Evolutionary conservation across 2,888 invertebrate genomes (phyloP).

Genomic region (Empis livida): DNA sequence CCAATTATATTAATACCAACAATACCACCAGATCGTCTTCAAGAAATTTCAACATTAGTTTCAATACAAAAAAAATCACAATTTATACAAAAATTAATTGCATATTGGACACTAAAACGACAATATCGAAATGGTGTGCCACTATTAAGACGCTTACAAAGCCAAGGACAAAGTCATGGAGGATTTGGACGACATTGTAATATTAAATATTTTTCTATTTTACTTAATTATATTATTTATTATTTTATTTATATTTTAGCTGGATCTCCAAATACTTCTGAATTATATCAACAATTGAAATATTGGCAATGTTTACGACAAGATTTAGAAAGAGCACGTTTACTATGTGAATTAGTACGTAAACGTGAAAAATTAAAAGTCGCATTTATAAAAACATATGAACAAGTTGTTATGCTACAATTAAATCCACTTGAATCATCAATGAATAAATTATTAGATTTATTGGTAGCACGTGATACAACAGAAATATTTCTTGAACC

Average conservation of each 20-base stretch:
- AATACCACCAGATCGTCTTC: constrained; percentile 75
- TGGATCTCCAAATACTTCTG: constrained; percentile 50
- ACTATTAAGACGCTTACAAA: constrained; percentile 70
- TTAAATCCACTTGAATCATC: constrained; percentile 72
- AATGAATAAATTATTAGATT: constrained; percentile 60
- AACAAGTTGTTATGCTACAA: constrained; percentile 67
- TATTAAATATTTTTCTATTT: background rate
- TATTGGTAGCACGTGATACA: constrained; percentile 65
- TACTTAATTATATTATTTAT: background rate
- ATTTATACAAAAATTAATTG: constrained; percentile 77
- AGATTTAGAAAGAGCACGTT: constrained; percentile 79
- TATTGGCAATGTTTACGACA: constrained; percentile 91
- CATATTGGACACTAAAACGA: constrained; percentile 95
- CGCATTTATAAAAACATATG: constrained; percentile 65
- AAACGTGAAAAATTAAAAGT: constrained; percentile 92
- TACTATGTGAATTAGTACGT: constrained; percentile 87
- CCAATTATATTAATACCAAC: constrained; percentile 91
- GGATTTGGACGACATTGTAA: constrained; percentile 42
- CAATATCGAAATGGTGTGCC: constrained; percentile 94
- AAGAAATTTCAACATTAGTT: constrained; percentile 73
- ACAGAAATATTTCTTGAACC: constrained; percentile 87
- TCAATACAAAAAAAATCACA: constrained; percentile 62
- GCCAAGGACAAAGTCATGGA: constrained; percentile 38
- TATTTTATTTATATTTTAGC: background rate
- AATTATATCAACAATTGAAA: constrained; percentile 73